Evolutionary conservation across 2,113 vertebrate species (phyloP), one percentile per base, ranked within the genome.

Genomic region (Hyaena hyaena): DNA sequence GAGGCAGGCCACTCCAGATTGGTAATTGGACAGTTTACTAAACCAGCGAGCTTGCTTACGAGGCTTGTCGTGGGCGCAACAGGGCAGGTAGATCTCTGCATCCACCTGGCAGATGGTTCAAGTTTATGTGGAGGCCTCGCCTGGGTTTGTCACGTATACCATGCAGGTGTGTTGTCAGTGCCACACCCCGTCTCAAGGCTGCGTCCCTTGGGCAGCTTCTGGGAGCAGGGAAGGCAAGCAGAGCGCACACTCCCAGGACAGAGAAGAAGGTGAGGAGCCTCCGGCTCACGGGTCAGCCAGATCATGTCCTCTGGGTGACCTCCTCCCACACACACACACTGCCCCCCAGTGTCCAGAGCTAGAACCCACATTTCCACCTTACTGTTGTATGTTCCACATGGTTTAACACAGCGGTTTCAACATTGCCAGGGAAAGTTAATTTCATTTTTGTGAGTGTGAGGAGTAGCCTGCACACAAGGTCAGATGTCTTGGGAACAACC

Each of bases 371-470:
- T 39, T 17, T 2, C n/a, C 33, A 2, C n/a, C 26, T 4, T 5
- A 11, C 8, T n/a, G 14, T 10, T 68, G 39, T 81, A 50, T 50
- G 6, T 58, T 48, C 73, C 43, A 12, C 2, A 0, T 48, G 66
- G 4, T 2, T 3, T 26, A 5, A 31, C 26, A 45, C 0, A 0
- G 10, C 16, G 19, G 63, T 8, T 24, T n/a, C 35, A 23, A 17
- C 74, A 58, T 15, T 17, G 63, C 84, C n/a, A 12, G 84, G 53
- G 9, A 26, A 31, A 3, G 12, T 33, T 7, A 2, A 24, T 39
- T 89, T 45, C n/a, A 2, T 8, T 87, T 80, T 39, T 69, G 3
- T 24, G 11, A 31, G 24, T 31, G 1, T 15, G 14, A 50, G 66
- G 9, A 45, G 16, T n/a, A 33, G 65, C 48, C 15, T 7, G 28